Percentiles rank a stretch among this genome's conserved stretches.
Evolutionary conservation across 2,888 invertebrate genomes (phyloP).

Genomic region (Tribolium freemani): DNA sequence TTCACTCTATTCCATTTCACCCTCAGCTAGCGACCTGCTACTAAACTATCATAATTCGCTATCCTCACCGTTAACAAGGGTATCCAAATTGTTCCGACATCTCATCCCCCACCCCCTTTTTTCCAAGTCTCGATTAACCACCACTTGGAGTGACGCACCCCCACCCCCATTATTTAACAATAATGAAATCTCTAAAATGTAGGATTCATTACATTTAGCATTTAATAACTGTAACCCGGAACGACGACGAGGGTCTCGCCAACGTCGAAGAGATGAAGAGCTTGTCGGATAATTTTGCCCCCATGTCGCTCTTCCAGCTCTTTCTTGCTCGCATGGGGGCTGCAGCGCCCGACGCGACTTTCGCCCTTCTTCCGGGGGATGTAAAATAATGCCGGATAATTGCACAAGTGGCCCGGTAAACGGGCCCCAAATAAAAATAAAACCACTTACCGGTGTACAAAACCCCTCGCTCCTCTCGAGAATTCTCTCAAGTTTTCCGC

Average conservation of each 20-base stretch:
- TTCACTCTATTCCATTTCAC: background rate
- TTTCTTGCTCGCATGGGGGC: background rate
- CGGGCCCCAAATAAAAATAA: conserved; percentile 48
- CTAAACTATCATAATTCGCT: conserved; percentile 25
- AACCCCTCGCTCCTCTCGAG: conserved; percentile 33
- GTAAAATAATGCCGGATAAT: conserved; percentile 47
- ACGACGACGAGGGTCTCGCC: conserved; percentile 33
- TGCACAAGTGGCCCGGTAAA: conserved; percentile 48
- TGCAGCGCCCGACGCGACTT: background rate
- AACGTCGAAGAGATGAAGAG: conserved; percentile 38
- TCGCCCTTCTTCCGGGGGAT: background rate
- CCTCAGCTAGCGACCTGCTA: background rate
- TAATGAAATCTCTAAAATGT: conserved; percentile 38
- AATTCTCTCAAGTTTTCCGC: conserved; percentile 35
- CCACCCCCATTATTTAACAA: conserved; percentile 32
- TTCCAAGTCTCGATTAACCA: background rate
- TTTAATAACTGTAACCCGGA: conserved; percentile 41
- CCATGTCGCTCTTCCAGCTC: background rate
- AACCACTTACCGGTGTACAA: conserved; percentile 46
- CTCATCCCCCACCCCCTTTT: background rate
- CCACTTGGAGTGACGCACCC: background rate
- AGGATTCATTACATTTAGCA: conserved; percentile 41
- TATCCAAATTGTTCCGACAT: conserved; percentile 25
- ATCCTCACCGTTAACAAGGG: conserved; percentile 22
- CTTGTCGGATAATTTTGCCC: conserved; percentile 19